phyloP scores from a whole-genome alignment of 2,797 vertebrate species.

The Tadarida brasiliensis region DNA sequence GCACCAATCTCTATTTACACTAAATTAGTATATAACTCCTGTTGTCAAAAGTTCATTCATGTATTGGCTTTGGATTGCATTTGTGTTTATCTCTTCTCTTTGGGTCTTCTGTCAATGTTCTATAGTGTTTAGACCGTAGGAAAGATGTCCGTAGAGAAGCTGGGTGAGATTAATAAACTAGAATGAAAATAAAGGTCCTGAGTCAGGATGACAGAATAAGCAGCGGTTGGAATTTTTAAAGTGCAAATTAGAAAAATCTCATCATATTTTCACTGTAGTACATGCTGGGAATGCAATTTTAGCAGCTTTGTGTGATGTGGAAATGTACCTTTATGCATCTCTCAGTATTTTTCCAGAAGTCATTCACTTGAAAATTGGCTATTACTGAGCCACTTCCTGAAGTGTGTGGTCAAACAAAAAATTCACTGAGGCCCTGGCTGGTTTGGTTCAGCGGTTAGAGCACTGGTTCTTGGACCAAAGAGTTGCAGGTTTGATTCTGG shows the following conservation, averaged over 20 bases:
- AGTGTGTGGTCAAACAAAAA: background rate
- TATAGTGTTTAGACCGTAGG: background rate
- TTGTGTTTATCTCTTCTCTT: background rate
- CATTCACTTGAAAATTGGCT: conserved; percentile 17
- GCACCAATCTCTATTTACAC: background rate
- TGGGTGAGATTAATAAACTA: background rate
- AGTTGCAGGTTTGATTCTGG: too few relatives aligned
- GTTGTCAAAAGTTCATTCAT: background rate
- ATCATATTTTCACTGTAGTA: background rate
- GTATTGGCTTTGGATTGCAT: background rate
- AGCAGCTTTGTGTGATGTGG: background rate
- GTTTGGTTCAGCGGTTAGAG: too few relatives aligned
- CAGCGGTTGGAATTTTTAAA: conserved; percentile 6
- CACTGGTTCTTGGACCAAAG: too few relatives aligned
- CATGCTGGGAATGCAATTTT: background rate
- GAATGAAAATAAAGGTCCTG: conserved; percentile 4
- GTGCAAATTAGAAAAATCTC: background rate
- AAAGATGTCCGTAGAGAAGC: background rate
- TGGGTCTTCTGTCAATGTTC: background rate
- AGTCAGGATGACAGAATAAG: background rate
- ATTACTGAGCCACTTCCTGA: background rate
- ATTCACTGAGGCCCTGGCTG: too few relatives aligned
- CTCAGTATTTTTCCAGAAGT: background rate
- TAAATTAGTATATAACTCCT: background rate
- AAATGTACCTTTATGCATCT: background rate